Evolutionary conservation across 2,888 invertebrate genomes (phyloP), one percentile per base, ranked within the genome.

Genomic region (Drosophila helvetica): DNA sequence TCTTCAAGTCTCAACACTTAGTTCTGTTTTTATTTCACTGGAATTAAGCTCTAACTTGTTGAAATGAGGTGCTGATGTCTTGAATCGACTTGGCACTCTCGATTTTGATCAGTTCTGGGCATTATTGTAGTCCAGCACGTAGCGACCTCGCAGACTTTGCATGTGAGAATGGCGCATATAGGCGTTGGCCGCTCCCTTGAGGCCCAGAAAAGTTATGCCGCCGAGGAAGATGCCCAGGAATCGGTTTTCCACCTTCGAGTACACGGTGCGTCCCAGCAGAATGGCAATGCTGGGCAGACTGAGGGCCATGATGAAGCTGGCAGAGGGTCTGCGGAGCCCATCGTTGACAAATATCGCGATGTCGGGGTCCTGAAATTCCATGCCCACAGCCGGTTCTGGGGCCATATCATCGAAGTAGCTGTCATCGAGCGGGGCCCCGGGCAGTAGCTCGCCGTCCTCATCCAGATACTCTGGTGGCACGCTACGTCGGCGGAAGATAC

Each of bases 401-500:
- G 85, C 83, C 53, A 61, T 42, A 1, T 52, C 18, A n/a, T 82
- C 75, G 5, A 78, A 88, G 43, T 88, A 88, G 1, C 50, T 59
- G 51, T 79, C 80, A 1, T 51, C 56, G 0, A 83, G 57, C 0
- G 86, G 84, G 0, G 86, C 86, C 0, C 86, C 86, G 0, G 88
- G 80, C 61, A 86, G 30, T 0, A 62, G 60, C 0, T 70, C 73
- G 0, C 71, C 79, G 6, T 56, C 0, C 4, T 22, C 65, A 25
- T 80, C 75, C 4, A 51, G 43, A 9, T 79, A 74, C 10, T 65
- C 78, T 1, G 15, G 42, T 5, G 70, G 55, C 25, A 68, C 18
- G 0, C 68, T 60, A 1, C 58, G 69, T 1, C 61, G 68, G 0
- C 72, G 77, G 0, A 38, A 38, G 38, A 38, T n/a, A 15, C 77